These are phyloP conservation scores for Neuroterus valhalla DNA, from an alignment of 1,140 invertebrate species.

Conservation along the genomic window DNA sequence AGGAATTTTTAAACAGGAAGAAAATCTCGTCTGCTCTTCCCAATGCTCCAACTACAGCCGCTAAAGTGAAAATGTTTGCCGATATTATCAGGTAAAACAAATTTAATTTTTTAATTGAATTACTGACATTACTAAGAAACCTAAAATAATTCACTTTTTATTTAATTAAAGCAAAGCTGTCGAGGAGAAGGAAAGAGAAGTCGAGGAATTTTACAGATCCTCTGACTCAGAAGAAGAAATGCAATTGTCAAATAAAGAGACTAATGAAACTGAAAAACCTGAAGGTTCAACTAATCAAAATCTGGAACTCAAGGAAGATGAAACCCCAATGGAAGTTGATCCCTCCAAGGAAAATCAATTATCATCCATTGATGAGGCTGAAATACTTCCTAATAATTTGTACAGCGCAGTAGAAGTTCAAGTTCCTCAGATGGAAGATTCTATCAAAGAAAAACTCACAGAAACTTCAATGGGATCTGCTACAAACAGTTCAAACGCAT, in stretches of 20 bases:
- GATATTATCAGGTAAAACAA: constrained; percentile 60
- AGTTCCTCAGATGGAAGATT: no score
- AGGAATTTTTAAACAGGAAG: constrained; percentile 81
- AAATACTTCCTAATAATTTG: neutral
- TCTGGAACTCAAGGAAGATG: neutral
- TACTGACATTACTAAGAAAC: neutral
- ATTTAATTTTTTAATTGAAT: constrained; percentile 31
- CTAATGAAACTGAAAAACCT: constrained; percentile 27
- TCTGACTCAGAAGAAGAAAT: constrained; percentile 68
- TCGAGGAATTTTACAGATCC: constrained; percentile 68
- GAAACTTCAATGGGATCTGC: no score
- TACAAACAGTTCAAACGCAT: no score
- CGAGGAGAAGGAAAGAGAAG: constrained; percentile 70
- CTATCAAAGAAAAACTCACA: no score
- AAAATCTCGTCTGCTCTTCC: constrained; percentile 57
- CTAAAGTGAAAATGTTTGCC: constrained; percentile 68
- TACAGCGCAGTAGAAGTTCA: no score
- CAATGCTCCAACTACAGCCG: constrained; percentile 60
- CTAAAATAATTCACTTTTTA: constrained; percentile 10
- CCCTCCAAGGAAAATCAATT: no score
- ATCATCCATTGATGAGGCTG: no score
- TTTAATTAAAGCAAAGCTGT: constrained; percentile 58
- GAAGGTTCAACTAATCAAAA: constrained; percentile 31
- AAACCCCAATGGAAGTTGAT: neutral
- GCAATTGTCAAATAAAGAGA: constrained; percentile 1